Evolutionary conservation across 2,888 invertebrate species (phyloP).

Genomic region (Drosophila paucipuncta): DNA sequence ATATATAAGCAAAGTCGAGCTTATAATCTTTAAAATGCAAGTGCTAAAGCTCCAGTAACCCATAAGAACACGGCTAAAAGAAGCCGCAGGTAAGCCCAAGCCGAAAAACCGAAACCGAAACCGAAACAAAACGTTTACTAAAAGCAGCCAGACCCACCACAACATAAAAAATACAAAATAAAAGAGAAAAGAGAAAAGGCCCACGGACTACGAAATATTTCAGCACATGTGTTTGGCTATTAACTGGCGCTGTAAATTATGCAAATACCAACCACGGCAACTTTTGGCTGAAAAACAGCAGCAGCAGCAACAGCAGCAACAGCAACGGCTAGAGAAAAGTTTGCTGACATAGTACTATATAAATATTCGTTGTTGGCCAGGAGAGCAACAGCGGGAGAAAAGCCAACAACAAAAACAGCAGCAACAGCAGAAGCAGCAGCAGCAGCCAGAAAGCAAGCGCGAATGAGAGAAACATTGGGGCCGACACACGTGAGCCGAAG

Average conservation of each 20-base stretch:
- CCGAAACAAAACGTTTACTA: conserved; percentile 10
- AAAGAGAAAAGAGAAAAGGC: background rate
- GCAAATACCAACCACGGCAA: conserved; percentile 57
- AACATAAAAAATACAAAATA: conserved; percentile 6
- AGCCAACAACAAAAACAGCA: background rate
- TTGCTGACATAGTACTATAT: conserved; percentile 5
- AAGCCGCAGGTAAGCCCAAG: background rate
- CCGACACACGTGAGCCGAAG: conserved; percentile 38
- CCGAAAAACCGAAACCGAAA: background rate
- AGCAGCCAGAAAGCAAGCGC: conserved; percentile 5
- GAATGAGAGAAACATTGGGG: conserved; percentile 11
- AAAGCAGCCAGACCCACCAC: conserved; percentile 5
- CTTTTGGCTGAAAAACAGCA: conserved; percentile 17
- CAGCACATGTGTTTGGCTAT: conserved; percentile 70
- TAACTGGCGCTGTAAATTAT: conserved; percentile 72
- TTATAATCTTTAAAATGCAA: conserved; percentile 11
- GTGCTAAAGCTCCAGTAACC: conserved; percentile 19
- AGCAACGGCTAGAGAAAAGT: conserved; percentile 50
- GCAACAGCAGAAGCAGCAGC: background rate
- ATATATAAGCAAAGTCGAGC: conserved; percentile 23
- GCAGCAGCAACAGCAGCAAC: conserved; percentile 11
- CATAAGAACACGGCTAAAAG: background rate
- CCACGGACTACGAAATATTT: conserved; percentile 27
- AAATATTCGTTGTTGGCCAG: conserved; percentile 6
- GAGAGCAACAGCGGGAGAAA: background rate